A percentile compares a stretch with the other conserved stretches of the same genome.
Conservation (phyloP, 2,797 vertebrate species). For the Phylloscopus collybita region DNA sequence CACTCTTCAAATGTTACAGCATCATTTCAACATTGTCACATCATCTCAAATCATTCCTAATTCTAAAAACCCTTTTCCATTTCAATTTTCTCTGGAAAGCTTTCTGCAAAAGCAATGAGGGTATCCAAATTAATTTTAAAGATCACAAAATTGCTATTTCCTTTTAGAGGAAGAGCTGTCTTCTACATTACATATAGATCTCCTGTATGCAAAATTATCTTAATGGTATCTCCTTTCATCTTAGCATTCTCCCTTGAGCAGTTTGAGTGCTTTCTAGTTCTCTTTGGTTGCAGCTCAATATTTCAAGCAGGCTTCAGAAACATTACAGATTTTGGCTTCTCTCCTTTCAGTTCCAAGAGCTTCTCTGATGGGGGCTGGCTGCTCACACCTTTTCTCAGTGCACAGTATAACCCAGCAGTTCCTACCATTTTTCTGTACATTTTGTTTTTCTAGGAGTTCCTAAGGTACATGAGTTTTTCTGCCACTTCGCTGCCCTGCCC, state of each 20-base stretch:
- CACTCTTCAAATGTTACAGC: constrained; percentile 22
- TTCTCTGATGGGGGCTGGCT: neutral
- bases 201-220: constrained; percentile 46
- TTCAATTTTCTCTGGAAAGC: constrained; percentile 36
- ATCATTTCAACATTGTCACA: neutral
- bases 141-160: constrained; percentile 33
- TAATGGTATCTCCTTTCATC: constrained; percentile 56
- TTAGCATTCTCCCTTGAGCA: constrained; percentile 29
- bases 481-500: accelerated
- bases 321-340: neutral
- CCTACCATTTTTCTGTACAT: neutral
- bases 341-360: neutral
- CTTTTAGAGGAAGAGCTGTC: constrained; percentile 35
- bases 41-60: neutral
- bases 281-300: constrained; percentile 34
- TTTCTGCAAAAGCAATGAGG: constrained; percentile 14
- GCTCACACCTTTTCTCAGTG: neutral
- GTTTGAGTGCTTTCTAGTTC: constrained; percentile 46
- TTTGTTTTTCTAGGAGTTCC: neutral
- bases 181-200: neutral
- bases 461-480: neutral
- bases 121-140: constrained; percentile 52
- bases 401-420: neutral
- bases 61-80: neutral
- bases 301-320: neutral